Percentiles rank a stretch among this genome's conserved stretches.
These are phyloP conservation scores for Dryocosmus kuriphilus DNA, from an alignment of 2,888 invertebrate genomes.

Conservation along the genomic window DNA sequence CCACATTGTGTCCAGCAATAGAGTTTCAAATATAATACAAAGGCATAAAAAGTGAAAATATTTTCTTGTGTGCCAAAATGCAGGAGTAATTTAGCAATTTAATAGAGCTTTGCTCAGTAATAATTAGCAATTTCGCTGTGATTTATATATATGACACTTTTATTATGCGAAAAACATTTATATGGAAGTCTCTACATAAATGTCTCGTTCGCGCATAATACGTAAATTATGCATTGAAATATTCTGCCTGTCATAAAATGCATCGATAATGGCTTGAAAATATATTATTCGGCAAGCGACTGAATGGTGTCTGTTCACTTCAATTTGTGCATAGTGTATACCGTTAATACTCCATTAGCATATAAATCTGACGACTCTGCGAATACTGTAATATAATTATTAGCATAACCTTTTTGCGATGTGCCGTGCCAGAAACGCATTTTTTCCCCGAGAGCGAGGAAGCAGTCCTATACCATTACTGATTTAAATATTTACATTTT, in stretches of 20 bases:
- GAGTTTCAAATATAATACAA: not conserved
- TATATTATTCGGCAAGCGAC: slow-evolving; percentile 3
- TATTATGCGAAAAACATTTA: slow-evolving; percentile 3
- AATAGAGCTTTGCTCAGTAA: not conserved
- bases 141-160: not conserved
- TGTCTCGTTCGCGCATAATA: slow-evolving; percentile 7
- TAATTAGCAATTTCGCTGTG: slow-evolving; percentile 7
- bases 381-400: slow-evolving; percentile 60
- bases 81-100: not conserved
- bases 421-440: not conserved
- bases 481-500: slow-evolving; percentile 11
- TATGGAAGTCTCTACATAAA: not conserved
- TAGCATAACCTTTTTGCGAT: slow-evolving; percentile 55
- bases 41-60: no score
- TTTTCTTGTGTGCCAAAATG: not conserved
- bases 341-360: slow-evolving; percentile 62
- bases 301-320: slow-evolving; percentile 49
- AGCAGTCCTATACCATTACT: not conserved
- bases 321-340: slow-evolving; percentile 47
- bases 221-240: slow-evolving; percentile 65
- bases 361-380: slow-evolving; percentile 65
- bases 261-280: slow-evolving; percentile 60
- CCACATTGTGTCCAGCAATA: no score
- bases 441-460: not conserved
- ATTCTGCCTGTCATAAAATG: slow-evolving; percentile 57